A percentile compares a stretch with the other conserved stretches of the same genome.
Evolutionary conservation across 2,888 invertebrate species (phyloP).

Genomic region (Euzetes globulus): DNA sequence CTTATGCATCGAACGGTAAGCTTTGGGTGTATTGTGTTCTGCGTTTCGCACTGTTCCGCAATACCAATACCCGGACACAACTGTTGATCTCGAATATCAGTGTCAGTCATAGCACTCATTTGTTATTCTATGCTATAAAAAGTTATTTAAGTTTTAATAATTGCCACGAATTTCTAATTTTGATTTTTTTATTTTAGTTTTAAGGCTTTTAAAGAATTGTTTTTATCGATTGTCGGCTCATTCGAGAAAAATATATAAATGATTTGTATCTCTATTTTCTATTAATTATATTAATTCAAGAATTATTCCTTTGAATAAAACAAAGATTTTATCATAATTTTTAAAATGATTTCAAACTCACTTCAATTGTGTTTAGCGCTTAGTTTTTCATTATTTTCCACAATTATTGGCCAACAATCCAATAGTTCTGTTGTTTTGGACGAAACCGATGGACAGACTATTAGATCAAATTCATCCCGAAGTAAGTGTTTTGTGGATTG

Average conservation of each 20-base stretch:
- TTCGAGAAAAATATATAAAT: constrained; percentile 8
- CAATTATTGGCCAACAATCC: constrained; percentile 6
- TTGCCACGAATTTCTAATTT: background rate
- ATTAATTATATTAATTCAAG: background rate
- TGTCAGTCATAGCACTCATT: constrained; percentile 14
- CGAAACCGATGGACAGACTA: background rate
- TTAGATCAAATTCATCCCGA: background rate
- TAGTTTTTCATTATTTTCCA: background rate
- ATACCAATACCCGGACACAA: constrained; percentile 24
- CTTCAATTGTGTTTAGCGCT: background rate
- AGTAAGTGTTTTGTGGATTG: background rate
- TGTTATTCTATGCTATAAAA: constrained; percentile 23
- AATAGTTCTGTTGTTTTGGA: constrained; percentile 6
- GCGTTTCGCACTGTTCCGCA: background rate
- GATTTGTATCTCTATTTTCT: constrained; percentile 19
- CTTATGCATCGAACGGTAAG: background rate
- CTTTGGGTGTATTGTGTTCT: constrained; percentile 17
- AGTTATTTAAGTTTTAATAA: constrained; percentile 4
- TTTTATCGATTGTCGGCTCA: constrained; percentile 6
- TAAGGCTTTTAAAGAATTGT: background rate
- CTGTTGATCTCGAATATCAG: constrained; percentile 24
- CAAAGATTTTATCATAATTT: background rate
- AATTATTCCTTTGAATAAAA: background rate
- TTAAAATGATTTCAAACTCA: background rate
- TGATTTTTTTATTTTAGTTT: background rate